Base-by-base conservation (phyloP, 37 sponge, comb jelly and placozoan genomes). In the Theonella swinhoei region DNA sequence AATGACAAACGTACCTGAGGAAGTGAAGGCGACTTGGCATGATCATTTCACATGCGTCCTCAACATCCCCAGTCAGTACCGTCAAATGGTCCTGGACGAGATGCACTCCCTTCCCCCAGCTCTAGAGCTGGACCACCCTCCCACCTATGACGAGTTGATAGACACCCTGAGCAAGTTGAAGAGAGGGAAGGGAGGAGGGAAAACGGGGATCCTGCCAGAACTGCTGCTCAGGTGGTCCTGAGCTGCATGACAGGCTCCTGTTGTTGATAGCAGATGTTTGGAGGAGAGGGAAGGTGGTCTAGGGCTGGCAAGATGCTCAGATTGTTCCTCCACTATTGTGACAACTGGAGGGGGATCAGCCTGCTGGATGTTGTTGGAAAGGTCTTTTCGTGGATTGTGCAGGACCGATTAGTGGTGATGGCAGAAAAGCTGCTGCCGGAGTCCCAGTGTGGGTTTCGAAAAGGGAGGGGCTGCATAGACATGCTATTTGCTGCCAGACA, bases 381-480 rank as follows among this genome's bases (percentile, higher is more conserved):
- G 62, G 54, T 86, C 0, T 68, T 86, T 41, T 80, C 80, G 11
- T 68, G 87, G 61, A 86, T 86, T 31, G 31, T 78, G 3, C 87
- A 86, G 54, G 77, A 84, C 17, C 11, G 85, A 5, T 70, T 77
- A n/a, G 76, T 75, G 47, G 1, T 29, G 58, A 74, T 83, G 25
- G 76, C 76, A 70, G 81, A 80, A 69, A 59, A 29, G 30, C 39
- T 63, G 33, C 34, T 83, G 69, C 84, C 84, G 75, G 84, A 72
- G 22, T 74, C 84, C 37, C 84, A 83, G 67, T 83, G 84, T 64
- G 84, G 72, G 37, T 85, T 78, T 37, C 72, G 64, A 41, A 34
- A 36, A 72, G 80, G 75, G n/a, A 47, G 67, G 62, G 84, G 64
- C 9, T 65, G 78, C 39, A 43, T 69, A 23, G 78, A 76, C 61